phyloP scores from a whole-genome alignment of 30 jellyfish, hydroid and myxozoan species.

The Hydractinia symbiolongicarpus region DNA sequence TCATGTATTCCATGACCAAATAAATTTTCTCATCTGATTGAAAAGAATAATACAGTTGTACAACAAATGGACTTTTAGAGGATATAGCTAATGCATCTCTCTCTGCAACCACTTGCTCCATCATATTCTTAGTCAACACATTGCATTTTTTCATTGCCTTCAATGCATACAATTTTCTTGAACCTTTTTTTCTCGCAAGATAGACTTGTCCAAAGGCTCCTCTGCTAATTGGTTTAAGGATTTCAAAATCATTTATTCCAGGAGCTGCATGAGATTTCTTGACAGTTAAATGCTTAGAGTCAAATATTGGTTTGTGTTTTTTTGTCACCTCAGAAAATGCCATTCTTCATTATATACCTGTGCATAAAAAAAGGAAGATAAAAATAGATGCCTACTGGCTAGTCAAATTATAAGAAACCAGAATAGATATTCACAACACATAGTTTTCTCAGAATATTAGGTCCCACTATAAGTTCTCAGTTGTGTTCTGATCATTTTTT shows the following conservation, averaged over 20 bases:
- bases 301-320: conserved; percentile 3
- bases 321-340: conserved; percentile 35
- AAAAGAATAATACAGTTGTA: conserved; percentile 79
- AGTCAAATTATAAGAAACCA: not conserved
- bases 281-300: conserved; percentile 19
- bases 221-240: conserved; percentile 78
- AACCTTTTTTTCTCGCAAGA: conserved; percentile 62
- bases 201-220: conserved; percentile 93
- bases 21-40: conserved; percentile 75
- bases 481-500: too few relatives aligned
- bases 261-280: conserved; percentile 54
- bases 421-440: not conserved
- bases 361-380: not conserved
- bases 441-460: too few relatives aligned
- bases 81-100: conserved; percentile 88
- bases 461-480: too few relatives aligned
- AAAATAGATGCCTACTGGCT: not conserved
- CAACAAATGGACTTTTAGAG: conserved; percentile 80
- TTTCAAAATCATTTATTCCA: conserved; percentile 69
- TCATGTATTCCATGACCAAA: conserved; percentile 88
- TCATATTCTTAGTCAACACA: conserved; percentile 75
- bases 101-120: conserved; percentile 95
- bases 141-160: conserved; percentile 78
- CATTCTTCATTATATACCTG: not conserved
- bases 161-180: conserved; percentile 68